Evolutionary conservation across 1,140 invertebrate genomes (phyloP).

Genomic region (Drosophila punjabiensis): DNA sequence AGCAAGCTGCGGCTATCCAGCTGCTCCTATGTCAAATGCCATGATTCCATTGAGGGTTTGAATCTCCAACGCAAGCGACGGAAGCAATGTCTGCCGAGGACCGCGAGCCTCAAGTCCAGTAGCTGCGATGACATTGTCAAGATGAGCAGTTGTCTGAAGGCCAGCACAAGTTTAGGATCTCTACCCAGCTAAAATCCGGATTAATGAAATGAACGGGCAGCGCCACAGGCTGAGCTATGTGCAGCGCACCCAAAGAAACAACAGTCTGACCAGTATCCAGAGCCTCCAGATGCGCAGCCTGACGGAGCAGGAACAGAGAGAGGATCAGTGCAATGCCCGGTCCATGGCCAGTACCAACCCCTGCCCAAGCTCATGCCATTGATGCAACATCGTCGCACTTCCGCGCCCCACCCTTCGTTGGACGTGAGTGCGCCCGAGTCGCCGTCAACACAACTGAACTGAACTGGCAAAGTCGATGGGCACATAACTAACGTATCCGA

Average conservation of each 20-base stretch:
- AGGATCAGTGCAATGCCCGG: conserved; percentile 67
- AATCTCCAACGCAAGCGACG: conserved; percentile 86
- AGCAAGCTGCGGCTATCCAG: conserved; percentile 86
- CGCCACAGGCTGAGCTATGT: conserved; percentile 72
- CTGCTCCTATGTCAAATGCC: conserved; percentile 90
- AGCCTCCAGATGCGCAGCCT: conserved; percentile 57
- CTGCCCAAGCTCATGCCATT: conserved; percentile 76
- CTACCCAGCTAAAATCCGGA: conserved; percentile 71
- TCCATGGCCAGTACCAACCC: conserved; percentile 71
- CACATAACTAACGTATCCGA: too few species aligned
- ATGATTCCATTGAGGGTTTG: conserved; percentile 92
- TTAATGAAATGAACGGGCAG: conserved; percentile 68
- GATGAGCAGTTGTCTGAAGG: conserved; percentile 68
- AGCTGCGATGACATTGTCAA: conserved; percentile 85
- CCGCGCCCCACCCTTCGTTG: conserved; percentile 71
- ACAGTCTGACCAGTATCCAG: conserved; percentile 74
- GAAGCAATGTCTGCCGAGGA: conserved; percentile 43
- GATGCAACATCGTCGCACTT: conserved; percentile 80
- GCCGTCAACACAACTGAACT: too few species aligned
- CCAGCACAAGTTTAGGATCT: conserved; percentile 50
- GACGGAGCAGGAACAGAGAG: conserved; percentile 32
- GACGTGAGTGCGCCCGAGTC: conserved; percentile 58
- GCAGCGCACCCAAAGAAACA: conserved; percentile 75
- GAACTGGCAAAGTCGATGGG: too few species aligned
- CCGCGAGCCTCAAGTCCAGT: conserved; percentile 73